Conservation (phyloP, 1,140 invertebrate species). For the Ceratoteleas bidentatus region DNA sequence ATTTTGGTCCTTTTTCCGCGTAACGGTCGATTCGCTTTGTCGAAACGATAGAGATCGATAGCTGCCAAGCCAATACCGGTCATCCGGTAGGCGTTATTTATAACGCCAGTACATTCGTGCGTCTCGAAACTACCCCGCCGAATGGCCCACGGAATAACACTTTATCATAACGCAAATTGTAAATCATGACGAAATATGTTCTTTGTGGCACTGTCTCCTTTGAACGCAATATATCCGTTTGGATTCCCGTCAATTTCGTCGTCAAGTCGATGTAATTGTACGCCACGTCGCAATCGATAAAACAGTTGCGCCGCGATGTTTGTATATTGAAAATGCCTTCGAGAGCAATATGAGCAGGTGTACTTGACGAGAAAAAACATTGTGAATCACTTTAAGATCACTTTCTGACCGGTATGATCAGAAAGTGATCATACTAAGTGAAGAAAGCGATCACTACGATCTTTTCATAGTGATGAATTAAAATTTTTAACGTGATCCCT, state of each 20-base stretch:
- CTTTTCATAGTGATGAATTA: no score
- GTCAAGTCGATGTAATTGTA: constrained; percentile 15
- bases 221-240: constrained; percentile 22
- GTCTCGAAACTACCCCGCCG: constrained; percentile 25
- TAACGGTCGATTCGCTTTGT: background rate
- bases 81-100: constrained; percentile 52
- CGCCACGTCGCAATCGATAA: background rate
- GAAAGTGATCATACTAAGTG: no score
- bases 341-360: no score
- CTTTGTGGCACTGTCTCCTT: constrained; percentile 24
- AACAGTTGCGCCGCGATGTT: no score
- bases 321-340: no score
- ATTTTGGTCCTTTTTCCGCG: background rate
- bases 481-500: no score
- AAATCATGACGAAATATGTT: constrained; percentile 52
- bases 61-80: constrained; percentile 48
- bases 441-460: no score
- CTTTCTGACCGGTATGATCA: no score
- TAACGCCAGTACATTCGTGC: constrained; percentile 21
- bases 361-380: no score
- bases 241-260: constrained; percentile 32
- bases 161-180: constrained; percentile 43
- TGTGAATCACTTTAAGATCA: no score
- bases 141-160: constrained; percentile 37
- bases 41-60: constrained; percentile 53